Evolutionary conservation across 2,888 invertebrate genomes (phyloP), one percentile per base, ranked within the genome.

Genomic region (Erebia ligea): DNA sequence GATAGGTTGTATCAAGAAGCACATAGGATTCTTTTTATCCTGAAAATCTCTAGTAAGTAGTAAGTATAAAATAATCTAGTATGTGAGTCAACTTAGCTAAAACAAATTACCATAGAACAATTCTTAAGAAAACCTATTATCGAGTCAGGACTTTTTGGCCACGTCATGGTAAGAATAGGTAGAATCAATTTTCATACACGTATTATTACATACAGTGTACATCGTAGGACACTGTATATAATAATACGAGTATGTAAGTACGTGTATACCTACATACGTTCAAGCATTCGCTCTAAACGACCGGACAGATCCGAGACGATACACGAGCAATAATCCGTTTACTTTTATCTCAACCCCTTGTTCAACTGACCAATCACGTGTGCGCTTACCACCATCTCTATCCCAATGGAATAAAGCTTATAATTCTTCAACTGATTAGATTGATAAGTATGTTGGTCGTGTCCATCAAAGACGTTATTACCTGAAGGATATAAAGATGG

Each of bases 391-490:
- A 9, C 48, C 72, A 21, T 70, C 75, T 73, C 83, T 80, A 73
- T 9, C 0, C 0, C 5, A 4, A 42, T 1, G 1, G 0, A 0
- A 70, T 82, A 87, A 67, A 74, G 80, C 76, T 72, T 15, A 80
- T 34, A 58, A 19, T 42, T 52, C 73, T 19, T 76, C 1, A n/a
- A 1, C 5, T 64, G 45, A 17, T 17, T 5, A 11, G 21, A 4
- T 25, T 11, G 11, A 19, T 69, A 69, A 73, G 56, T 50, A 76
- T 67, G 84, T 65, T 19, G 76, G 78, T 79, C 78, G 78, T 86
- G 88, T 87, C 87, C 86, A 88, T 91, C 91, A 91, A 91, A 90
- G 91, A 90, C 88, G 92, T 92, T 92, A 92, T 91, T 92, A 92
- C 92, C 92, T 92, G 92, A 88, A 90, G 86, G 88, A 89, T 84